These are phyloP conservation scores for Morelia viridis DNA, from an alignment of 2,797 vertebrate genomes.

Conservation along the genomic window DNA sequence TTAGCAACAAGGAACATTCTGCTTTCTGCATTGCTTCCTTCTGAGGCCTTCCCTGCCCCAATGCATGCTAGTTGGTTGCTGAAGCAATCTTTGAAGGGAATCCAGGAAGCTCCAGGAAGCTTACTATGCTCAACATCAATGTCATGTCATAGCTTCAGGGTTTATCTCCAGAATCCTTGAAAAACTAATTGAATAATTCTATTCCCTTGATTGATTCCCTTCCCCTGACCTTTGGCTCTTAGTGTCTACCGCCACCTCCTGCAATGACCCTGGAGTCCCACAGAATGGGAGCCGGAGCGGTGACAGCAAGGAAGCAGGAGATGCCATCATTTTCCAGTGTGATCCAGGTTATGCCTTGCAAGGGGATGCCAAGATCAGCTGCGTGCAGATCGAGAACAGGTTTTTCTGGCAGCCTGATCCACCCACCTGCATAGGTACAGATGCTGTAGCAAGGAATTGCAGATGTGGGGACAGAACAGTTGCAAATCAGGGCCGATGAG, in stretches of 20 bases:
- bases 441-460: background rate
- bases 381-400: slow-evolving; percentile 92
- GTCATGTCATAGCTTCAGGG: background rate
- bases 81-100: background rate
- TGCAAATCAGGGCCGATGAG: background rate
- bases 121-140: background rate
- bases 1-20: background rate
- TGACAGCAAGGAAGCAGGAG: slow-evolving; percentile 89
- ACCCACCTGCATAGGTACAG: slow-evolving; percentile 86
- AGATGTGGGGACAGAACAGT: too few relatives aligned
- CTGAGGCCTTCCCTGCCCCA: background rate
- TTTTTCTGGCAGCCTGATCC: slow-evolving; percentile 99
- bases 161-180: background rate
- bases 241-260: slow-evolving; percentile 96
- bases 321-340: slow-evolving; percentile 92
- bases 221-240: background rate
- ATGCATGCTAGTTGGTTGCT: background rate
- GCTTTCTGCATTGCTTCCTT: background rate
- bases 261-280: slow-evolving; percentile 93
- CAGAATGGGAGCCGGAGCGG: slow-evolving; percentile 94
- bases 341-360: slow-evolving; percentile 91
- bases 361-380: slow-evolving; percentile 90
- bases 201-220: background rate
- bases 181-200: rapidly evolving
- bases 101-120: too few relatives aligned